Conservation (phyloP, 2,888 invertebrate species). For the Nomada flava region DNA sequence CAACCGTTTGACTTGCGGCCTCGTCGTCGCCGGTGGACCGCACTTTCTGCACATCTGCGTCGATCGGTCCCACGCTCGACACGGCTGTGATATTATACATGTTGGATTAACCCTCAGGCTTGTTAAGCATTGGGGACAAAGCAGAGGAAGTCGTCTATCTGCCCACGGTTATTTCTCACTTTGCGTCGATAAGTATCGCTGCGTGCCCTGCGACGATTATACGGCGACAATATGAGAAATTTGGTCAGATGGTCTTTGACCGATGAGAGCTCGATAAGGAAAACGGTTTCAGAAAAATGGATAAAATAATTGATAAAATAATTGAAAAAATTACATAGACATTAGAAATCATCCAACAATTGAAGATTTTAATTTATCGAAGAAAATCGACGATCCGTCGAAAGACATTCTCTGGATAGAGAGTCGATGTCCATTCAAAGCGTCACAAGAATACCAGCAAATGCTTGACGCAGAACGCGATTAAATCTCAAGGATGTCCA, state of each 20-base stretch:
- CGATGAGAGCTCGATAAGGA: background rate
- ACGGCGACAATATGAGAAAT: conserved; percentile 4
- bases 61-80: conserved; percentile 16
- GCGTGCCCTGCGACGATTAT: background rate
- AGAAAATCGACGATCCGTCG: too few relatives aligned
- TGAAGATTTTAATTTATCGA: too few relatives aligned
- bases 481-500: conserved; percentile 8
- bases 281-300: too few relatives aligned
- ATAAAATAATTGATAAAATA: too few relatives aligned
- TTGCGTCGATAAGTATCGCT: conserved; percentile 13
- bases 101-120: conserved; percentile 36
- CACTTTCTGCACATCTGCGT: conserved; percentile 49
- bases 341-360: too few relatives aligned
- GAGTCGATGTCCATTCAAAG: too few relatives aligned
- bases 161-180: conserved; percentile 8
- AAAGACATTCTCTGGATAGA: too few relatives aligned
- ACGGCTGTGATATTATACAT: conserved; percentile 20
- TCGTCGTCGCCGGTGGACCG: conserved; percentile 21
- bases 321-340: too few relatives aligned
- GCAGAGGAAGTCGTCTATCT: conserved; percentile 7
- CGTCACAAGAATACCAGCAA: too few relatives aligned
- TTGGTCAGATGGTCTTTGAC: background rate
- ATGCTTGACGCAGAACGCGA: too few relatives aligned
- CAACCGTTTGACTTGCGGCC: conserved; percentile 46
- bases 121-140: conserved; percentile 3